These are phyloP conservation scores for Vidua macroura DNA, from an alignment of 2,113 vertebrate species.

Conservation along the genomic window DNA sequence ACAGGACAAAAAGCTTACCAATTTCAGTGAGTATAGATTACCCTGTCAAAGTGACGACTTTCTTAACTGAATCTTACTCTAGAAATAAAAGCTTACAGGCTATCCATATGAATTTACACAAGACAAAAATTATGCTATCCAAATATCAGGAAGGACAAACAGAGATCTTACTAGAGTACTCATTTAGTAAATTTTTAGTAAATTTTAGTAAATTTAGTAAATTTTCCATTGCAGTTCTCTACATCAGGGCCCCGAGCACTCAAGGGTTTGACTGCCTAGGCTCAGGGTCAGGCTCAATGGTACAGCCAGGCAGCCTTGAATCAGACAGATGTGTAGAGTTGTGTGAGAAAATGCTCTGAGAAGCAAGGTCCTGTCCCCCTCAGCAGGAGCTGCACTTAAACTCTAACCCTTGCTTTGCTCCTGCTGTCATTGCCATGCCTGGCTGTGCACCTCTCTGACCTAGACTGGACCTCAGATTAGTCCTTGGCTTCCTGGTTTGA, in stretches of 20 bases:
- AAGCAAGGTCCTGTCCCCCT: neutral
- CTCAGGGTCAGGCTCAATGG: neutral
- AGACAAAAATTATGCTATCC: neutral
- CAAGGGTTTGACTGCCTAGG: neutral
- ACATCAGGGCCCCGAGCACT: accelerated
- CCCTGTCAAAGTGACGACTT: neutral
- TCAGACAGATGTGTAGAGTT: neutral
- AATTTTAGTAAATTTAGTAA: neutral
- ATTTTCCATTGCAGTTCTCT: neutral
- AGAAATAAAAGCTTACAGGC: neutral
- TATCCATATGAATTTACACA: neutral
- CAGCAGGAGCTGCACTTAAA: neutral
- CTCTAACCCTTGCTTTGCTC: neutral
- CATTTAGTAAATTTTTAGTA: neutral
- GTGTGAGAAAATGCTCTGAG: neutral
- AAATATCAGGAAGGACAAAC: neutral
- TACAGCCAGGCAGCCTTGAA: neutral
- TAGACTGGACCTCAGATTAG: neutral
- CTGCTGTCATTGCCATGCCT: neutral
- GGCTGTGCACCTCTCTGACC: neutral
- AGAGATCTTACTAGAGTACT: neutral
- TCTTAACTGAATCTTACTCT: neutral
- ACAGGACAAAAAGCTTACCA: neutral
- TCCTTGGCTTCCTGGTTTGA: neutral
- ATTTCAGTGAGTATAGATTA: neutral